Evolutionary conservation across 2,113 vertebrate genomes (phyloP).

Genomic region (Burhinus oedicnemus): DNA sequence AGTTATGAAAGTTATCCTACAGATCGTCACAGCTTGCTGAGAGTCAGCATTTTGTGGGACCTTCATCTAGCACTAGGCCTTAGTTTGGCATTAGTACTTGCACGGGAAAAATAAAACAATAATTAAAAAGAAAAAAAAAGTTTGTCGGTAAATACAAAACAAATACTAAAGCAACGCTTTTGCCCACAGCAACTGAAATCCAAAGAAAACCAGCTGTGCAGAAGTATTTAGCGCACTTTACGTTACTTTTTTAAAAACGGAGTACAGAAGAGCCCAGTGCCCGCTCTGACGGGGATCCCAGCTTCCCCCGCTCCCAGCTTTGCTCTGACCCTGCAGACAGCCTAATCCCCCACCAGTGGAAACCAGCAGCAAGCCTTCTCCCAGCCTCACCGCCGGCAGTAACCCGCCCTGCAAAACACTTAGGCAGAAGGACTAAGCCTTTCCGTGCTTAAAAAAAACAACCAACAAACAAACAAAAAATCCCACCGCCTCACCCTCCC

Average conservation of each 20-base stretch:
- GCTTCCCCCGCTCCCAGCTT: not conserved
- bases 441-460: not conserved
- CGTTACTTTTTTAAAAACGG: not conserved
- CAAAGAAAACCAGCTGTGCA: not conserved
- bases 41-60: not conserved
- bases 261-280: not conserved
- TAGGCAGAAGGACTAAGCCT: not conserved
- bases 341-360: rapidly evolving
- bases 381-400: not conserved
- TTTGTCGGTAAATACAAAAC: not conserved
- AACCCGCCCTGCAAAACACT: not conserved
- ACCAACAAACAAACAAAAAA: not conserved
- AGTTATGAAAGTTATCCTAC: not conserved
- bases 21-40: not conserved
- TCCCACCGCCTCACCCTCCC: not conserved
- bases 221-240: not conserved
- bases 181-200: not conserved
- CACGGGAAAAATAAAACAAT: not conserved
- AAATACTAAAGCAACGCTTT: not conserved
- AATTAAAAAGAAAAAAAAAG: not conserved
- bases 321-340: not conserved
- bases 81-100: not conserved
- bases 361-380: not conserved
- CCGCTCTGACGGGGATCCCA: not conserved
- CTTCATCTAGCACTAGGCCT: not conserved